Conservation (phyloP, 2,888 invertebrate genomes). For the Conops quadrifasciatus region DNA sequence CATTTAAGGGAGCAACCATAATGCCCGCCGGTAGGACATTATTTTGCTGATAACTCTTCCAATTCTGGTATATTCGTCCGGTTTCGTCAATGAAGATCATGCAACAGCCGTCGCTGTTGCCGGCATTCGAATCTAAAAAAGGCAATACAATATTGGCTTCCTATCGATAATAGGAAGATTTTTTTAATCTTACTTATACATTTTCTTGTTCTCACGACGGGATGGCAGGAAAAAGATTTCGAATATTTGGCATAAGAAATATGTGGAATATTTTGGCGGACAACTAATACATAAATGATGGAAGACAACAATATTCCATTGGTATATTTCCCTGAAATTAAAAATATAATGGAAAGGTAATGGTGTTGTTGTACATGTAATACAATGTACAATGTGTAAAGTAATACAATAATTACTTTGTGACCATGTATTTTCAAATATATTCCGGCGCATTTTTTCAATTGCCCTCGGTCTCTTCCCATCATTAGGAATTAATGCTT, state of each 20-base stretch:
- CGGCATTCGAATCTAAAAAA: slow-evolving; percentile 27
- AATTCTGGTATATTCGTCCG: slow-evolving; percentile 66
- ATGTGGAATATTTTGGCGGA: slow-evolving; percentile 44
- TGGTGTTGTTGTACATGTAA: neutral
- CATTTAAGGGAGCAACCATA: slow-evolving; percentile 65
- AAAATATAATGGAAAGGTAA: neutral
- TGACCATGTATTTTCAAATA: slow-evolving; percentile 54
- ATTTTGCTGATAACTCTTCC: slow-evolving; percentile 63
- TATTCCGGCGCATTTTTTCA: slow-evolving; percentile 42
- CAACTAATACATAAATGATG: slow-evolving; percentile 57
- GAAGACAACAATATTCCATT: slow-evolving; percentile 56
- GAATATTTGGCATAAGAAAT: slow-evolving; percentile 45
- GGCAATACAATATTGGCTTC: neutral
- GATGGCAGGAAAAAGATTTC: slow-evolving; percentile 53
- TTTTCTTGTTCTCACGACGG: slow-evolving; percentile 58
- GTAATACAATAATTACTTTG: slow-evolving; percentile 53
- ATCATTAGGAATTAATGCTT: slow-evolving; percentile 46
- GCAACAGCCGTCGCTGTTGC: slow-evolving; percentile 54
- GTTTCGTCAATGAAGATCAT: slow-evolving; percentile 61
- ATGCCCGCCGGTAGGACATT: slow-evolving; percentile 65
- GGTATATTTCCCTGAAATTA: slow-evolving; percentile 55
- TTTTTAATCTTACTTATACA: slow-evolving; percentile 54
- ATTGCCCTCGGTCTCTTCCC: slow-evolving; percentile 29
- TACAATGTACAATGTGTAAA: neutral
- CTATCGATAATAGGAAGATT: neutral